Percentiles rank a stretch among this genome's conserved stretches.
Conservation (phyloP, 2,113 vertebrate species). For the Megaceryle torquata region DNA sequence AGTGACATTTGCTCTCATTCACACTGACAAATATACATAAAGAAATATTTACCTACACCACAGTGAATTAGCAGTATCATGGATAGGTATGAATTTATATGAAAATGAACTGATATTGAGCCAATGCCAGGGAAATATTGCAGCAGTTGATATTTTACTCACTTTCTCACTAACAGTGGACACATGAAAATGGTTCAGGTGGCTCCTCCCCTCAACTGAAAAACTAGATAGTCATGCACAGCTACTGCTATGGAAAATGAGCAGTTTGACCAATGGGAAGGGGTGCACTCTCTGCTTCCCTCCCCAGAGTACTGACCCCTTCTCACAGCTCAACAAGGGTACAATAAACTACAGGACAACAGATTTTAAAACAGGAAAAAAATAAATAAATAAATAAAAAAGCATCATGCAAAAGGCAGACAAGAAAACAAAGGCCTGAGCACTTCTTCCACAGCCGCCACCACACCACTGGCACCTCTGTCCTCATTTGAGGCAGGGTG, state of each 20-base stretch:
- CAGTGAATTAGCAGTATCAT: background rate
- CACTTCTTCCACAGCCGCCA: background rate
- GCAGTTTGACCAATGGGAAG: background rate
- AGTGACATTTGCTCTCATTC: background rate
- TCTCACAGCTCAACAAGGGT: background rate
- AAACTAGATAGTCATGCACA: background rate
- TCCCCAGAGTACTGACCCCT: background rate
- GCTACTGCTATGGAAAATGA: background rate
- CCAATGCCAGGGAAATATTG: background rate
- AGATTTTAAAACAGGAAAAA: background rate
- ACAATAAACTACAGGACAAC: background rate
- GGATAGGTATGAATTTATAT: background rate
- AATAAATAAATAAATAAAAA: background rate
- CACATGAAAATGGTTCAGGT: background rate
- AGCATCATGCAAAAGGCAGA: accelerated
- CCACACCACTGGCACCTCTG: accelerated
- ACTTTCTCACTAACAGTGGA: background rate
- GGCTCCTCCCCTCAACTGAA: background rate
- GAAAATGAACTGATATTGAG: background rate
- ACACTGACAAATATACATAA: background rate
- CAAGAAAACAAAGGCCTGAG: background rate
- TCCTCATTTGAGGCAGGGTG: background rate
- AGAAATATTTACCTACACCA: background rate
- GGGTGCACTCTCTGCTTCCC: background rate
- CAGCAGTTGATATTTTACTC: background rate